phyloP scores from a whole-genome alignment of 2,113 vertebrate genomes.

The Lophochroa leadbeateri region DNA sequence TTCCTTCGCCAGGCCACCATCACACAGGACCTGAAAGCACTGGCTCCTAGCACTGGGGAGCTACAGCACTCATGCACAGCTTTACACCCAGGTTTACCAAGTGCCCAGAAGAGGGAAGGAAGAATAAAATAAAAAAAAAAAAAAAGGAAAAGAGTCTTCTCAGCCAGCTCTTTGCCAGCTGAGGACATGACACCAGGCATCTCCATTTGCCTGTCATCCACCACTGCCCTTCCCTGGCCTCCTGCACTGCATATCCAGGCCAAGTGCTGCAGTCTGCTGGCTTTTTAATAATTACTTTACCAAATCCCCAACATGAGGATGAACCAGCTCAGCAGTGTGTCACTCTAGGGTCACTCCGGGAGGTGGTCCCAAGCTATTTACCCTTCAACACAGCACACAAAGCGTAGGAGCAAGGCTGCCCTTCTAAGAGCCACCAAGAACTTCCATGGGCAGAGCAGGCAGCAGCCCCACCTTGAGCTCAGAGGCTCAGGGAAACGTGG shows the following conservation, averaged over 20 bases:
- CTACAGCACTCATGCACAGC: not conserved
- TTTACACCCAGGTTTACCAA: not conserved
- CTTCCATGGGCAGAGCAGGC: not conserved
- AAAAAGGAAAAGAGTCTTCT: not conserved
- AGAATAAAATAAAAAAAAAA: not conserved
- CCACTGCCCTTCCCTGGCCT: not conserved
- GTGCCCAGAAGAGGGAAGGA: not conserved
- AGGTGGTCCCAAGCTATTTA: not conserved
- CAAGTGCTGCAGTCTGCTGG: not conserved
- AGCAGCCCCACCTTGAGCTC: not conserved
- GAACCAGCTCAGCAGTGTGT: not conserved
- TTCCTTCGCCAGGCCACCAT: not conserved
- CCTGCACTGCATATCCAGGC: not conserved
- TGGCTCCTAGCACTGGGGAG: not conserved
- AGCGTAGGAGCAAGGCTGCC: not conserved
- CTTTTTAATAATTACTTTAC: not conserved
- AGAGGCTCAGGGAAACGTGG: rapidly evolving
- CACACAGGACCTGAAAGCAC: not conserved
- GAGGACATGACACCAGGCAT: not conserved
- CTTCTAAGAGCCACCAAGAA: not conserved
- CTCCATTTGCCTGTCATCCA: not conserved
- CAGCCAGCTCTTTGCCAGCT: not conserved
- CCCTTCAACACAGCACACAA: not conserved
- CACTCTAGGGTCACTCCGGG: not conserved
- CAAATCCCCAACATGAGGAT: not conserved